Evolutionary conservation across 2,888 invertebrate genomes (phyloP).

Genomic region (Drosophila anomalipes): DNA sequence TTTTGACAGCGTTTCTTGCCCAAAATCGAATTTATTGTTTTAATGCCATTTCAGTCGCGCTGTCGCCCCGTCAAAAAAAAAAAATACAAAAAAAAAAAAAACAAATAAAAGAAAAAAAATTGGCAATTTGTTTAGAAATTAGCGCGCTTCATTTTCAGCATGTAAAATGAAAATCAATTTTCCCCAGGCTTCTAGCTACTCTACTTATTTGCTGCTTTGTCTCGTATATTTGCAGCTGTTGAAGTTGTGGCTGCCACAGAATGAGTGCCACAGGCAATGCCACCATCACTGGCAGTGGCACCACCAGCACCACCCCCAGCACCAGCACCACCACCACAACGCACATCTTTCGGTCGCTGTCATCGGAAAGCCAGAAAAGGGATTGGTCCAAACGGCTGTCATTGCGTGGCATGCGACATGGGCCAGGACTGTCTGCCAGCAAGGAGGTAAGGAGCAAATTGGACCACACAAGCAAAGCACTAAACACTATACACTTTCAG

Average conservation of each 20-base stretch:
- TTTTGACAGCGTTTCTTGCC: constrained; percentile 43
- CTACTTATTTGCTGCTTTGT: background rate
- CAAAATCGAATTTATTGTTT: constrained; percentile 80
- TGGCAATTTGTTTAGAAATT: constrained; percentile 80
- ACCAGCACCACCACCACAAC: constrained; percentile 21
- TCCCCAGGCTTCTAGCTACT: constrained; percentile 12
- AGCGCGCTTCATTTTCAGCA: constrained; percentile 67
- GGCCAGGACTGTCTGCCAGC: constrained; percentile 85
- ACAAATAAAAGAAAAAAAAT: constrained; percentile 41
- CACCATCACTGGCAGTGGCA: constrained; percentile 29
- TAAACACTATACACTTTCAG: constrained; percentile 21
- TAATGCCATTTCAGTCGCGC: constrained; percentile 72
- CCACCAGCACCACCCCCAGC: constrained; percentile 6
- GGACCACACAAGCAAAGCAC: constrained; percentile 3
- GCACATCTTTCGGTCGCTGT: constrained; percentile 88
- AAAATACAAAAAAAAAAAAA: background rate
- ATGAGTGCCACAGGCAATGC: constrained; percentile 65
- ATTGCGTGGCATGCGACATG: constrained; percentile 89
- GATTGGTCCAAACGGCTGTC: constrained; percentile 92
- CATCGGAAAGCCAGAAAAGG: constrained; percentile 88
- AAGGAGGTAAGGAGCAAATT: constrained; percentile 79
- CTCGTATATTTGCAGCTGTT: constrained; percentile 23
- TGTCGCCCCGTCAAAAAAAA: constrained; percentile 26
- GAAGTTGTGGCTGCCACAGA: constrained; percentile 29
- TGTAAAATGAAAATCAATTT: constrained; percentile 76